Evolutionary conservation across 2,113 vertebrate genomes (phyloP).

Genomic region (Semnornis frantzii): DNA sequence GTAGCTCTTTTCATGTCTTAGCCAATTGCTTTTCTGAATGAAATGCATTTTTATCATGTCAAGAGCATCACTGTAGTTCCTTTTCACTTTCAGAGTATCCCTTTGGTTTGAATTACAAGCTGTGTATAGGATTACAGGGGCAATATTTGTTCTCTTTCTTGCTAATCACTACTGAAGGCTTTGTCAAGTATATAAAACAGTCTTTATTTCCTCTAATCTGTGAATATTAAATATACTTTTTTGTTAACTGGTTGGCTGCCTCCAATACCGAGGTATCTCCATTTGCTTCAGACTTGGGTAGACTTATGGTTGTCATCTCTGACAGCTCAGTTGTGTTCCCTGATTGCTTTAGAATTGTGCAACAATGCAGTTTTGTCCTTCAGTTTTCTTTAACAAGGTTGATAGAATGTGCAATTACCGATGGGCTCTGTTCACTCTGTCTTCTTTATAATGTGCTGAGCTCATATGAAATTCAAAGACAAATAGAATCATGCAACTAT

Average conservation of each 20-base stretch:
- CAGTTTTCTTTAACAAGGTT: conserved; percentile 52
- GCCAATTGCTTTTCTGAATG: background rate
- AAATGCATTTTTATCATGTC: background rate
- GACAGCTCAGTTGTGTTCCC: conserved; percentile 56
- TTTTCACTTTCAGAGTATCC: background rate
- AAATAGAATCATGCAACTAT: background rate
- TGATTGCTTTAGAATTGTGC: conserved; percentile 58
- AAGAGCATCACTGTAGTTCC: background rate
- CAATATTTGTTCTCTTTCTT: background rate
- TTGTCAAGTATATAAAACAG: background rate
- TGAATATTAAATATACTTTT: conserved; percentile 46
- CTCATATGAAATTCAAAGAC: conserved; percentile 21
- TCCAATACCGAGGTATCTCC: conserved; percentile 36
- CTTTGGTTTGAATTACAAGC: background rate
- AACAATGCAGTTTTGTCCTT: background rate
- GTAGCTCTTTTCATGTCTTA: background rate
- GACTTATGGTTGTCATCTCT: conserved; percentile 34
- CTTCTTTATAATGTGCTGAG: conserved; percentile 48
- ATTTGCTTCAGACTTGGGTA: conserved; percentile 46
- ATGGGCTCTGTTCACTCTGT: background rate
- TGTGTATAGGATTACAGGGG: background rate
- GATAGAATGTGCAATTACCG: conserved; percentile 53
- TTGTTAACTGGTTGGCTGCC: conserved; percentile 52
- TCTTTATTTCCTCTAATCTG: conserved; percentile 7
- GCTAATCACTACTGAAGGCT: background rate